These are phyloP conservation scores for Ondatra zibethicus DNA, from an alignment of 2,113 vertebrate genomes.

Conservation along the genomic window DNA sequence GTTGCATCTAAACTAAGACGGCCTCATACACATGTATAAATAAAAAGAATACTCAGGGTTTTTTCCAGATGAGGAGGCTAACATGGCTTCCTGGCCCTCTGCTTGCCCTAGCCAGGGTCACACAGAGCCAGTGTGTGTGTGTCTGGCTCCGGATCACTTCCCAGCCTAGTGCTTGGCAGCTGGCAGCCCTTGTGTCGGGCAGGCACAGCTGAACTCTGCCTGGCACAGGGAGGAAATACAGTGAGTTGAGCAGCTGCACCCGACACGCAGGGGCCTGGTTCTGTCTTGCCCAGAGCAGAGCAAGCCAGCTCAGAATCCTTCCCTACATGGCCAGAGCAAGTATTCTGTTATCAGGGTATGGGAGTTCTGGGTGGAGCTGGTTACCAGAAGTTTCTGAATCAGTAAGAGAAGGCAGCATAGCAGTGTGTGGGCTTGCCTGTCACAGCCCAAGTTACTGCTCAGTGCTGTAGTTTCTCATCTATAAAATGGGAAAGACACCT, in stretches of 20 bases:
- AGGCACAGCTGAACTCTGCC: conserved; percentile 80
- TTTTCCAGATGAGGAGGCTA: neutral
- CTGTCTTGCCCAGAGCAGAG: neutral
- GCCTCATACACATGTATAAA: neutral
- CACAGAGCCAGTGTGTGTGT: neutral
- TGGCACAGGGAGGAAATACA: conserved; percentile 83
- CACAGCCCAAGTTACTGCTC: neutral
- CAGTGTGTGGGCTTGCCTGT: neutral
- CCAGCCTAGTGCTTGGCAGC: conserved; percentile 45
- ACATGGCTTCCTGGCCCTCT: neutral
- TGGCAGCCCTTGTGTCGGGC: neutral
- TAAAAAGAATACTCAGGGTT: neutral
- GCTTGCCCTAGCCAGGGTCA: neutral
- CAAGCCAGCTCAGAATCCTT: neutral
- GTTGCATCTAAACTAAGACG: neutral
- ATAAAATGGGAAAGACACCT: neutral
- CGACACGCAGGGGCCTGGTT: neutral
- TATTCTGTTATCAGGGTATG: neutral
- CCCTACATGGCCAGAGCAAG: neutral
- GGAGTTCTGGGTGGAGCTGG: neutral
- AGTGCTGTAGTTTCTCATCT: neutral
- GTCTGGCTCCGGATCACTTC: neutral
- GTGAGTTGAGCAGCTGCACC: conserved; percentile 62
- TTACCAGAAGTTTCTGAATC: neutral
- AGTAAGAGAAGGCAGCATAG: neutral